Conservation (phyloP, 2,113 vertebrate species). For the Loxodonta africana region DNA sequence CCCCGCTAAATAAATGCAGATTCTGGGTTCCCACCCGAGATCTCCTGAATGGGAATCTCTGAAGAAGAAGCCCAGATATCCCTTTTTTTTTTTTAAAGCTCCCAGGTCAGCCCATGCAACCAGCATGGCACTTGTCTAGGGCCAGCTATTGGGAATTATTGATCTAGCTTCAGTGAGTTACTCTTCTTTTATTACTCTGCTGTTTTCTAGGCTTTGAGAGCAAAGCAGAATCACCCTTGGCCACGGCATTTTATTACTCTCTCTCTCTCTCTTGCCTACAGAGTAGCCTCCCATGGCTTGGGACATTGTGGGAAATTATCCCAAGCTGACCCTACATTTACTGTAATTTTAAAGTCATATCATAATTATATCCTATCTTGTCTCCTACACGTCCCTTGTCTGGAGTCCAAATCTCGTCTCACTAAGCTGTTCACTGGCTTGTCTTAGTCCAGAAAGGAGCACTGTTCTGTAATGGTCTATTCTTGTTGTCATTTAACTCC, state of each 20-base stretch:
- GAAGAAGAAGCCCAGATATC: not conserved
- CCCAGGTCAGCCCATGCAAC: not conserved
- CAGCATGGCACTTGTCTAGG: not conserved
- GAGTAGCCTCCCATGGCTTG: slow-evolving; percentile 45
- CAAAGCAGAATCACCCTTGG: slow-evolving; percentile 48
- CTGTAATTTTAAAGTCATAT: slow-evolving; percentile 64
- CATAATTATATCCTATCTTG: slow-evolving; percentile 71
- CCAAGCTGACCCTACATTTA: slow-evolving; percentile 52
- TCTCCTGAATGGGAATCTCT: not conserved
- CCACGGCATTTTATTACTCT: slow-evolving; percentile 1
- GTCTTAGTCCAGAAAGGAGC: not conserved
- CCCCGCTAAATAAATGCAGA: not conserved
- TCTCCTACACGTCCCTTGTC: slow-evolving; percentile 46
- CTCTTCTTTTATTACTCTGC: slow-evolving; percentile 26
- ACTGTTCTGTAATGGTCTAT: not conserved
- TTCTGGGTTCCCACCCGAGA: not conserved
- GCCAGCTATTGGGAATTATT: not conserved
- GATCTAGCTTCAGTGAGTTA: not conserved
- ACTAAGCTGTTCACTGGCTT: not conserved
- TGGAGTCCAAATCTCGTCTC: slow-evolving; percentile 26
- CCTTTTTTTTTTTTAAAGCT: slow-evolving; percentile 23
- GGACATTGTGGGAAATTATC: not conserved
- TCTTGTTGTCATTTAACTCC: not conserved
- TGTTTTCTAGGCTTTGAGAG: slow-evolving; percentile 19
- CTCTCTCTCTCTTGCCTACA: slow-evolving; percentile 16